These are phyloP conservation scores for Apis cerana DNA, from an alignment of 1,140 invertebrate genomes.

Conservation along the genomic window DNA sequence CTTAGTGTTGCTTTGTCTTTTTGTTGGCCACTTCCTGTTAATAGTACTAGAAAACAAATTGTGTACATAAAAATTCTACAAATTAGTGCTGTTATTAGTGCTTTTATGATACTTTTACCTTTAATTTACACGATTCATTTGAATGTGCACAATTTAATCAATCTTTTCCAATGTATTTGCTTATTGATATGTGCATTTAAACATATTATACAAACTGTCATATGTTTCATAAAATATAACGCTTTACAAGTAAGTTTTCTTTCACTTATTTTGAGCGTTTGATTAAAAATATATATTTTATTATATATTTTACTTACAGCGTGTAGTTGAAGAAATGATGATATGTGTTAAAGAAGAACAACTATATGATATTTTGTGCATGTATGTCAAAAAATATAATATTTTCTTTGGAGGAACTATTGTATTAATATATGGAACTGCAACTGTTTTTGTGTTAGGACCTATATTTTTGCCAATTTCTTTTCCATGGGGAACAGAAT, in stretches of 20 bases:
- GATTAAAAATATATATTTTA: no score
- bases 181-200: neutral
- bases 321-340: neutral
- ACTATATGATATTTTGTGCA: neutral
- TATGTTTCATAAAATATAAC: no score
- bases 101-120: neutral
- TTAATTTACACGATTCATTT: slow-evolving; percentile 1
- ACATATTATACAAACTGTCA: no score
- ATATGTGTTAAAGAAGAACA: neutral
- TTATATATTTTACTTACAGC: neutral
- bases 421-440: neutral
- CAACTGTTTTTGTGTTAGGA: neutral
- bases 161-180: neutral
- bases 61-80: neutral
- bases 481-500: neutral
- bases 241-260: no score
- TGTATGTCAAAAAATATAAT: neutral
- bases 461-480: neutral
- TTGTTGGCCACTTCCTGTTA: neutral
- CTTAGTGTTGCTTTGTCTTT: no score
- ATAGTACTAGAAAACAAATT: neutral
- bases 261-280: no score
- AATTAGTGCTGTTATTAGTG: neutral
- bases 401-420: neutral
- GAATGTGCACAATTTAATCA: neutral